Evolutionary conservation across 1,140 invertebrate genomes (phyloP), one percentile per base, ranked within the genome.

Genomic region (Mizuhopecten yessoensis): DNA sequence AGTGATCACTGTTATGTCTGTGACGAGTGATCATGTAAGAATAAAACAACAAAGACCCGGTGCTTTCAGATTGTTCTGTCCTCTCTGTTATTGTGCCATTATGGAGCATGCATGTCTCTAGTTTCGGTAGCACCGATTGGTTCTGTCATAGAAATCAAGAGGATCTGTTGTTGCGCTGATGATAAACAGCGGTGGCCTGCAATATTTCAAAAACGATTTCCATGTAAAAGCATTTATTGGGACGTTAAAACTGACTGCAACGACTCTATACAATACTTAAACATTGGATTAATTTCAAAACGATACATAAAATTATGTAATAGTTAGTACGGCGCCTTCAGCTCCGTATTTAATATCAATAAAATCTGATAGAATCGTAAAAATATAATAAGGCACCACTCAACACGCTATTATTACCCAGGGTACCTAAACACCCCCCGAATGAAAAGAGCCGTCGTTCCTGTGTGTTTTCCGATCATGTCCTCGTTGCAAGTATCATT

Each of bases 291-390:
- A 75, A 29, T 75, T 75, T 75, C 57, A 75, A 75, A 75, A 75
- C 57, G 57, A 75, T 75, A 75, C 57, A 75, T 75, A 75, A 75
- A 75, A 75, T 75, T 75, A 75, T n/a, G 57, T 75, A 75, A 75
- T 11, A 75, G 23, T 75, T 75, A 7, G 23, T 29, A 5, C 29
- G 57, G 57, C 57, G 57, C 57, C 57, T 75, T 29, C 23, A 75
- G 57, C 57, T 75, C 29, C 29, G 45, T 75, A 75, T 75, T 75
- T 75, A 75, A 75, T 75, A 75, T 75, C 57, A 29, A 75, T n/a
- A 75, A 75, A 75, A 75, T 29, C 29, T 75, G 57, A 75, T 75
- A 75, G 29, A n/a, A 75, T 75, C 57, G 57, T 29, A 29, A 75
- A 75, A 75, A n/a, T 29, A 75, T 3, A 75, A 75, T 75, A 75